phyloP scores from a whole-genome alignment of 1,140 invertebrate species.

The Melipona quadrifasciata region DNA sequence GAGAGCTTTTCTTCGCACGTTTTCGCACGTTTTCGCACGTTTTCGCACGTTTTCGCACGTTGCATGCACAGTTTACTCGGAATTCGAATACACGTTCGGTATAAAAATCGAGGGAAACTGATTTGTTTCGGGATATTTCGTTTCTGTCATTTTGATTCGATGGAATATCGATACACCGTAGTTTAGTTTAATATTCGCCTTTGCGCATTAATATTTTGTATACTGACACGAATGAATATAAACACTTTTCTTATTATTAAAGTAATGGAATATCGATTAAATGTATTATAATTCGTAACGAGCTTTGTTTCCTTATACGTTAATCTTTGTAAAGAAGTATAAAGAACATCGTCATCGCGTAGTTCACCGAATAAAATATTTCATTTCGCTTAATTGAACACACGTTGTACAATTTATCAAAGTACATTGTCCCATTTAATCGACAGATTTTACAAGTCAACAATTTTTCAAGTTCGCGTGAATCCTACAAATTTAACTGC shows the following conservation, averaged over 20 bases:
- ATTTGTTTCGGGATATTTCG: neutral
- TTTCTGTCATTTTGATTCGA: neutral
- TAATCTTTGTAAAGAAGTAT: too few species aligned
- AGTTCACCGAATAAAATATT: too few species aligned
- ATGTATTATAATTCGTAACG: too few species aligned
- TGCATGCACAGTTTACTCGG: too few species aligned
- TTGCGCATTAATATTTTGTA: neutral
- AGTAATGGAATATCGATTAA: too few species aligned
- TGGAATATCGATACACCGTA: neutral
- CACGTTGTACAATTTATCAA: too few species aligned
- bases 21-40: neutral
- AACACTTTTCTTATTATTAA: too few species aligned
- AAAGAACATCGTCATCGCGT: too few species aligned
- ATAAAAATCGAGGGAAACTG: neutral
- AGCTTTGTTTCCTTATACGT: too few species aligned
- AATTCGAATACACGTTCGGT: neutral
- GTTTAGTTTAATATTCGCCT: neutral
- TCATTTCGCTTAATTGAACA: too few species aligned
- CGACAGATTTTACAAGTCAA: neutral
- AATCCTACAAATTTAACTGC: neutral
- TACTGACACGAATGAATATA: neutral
- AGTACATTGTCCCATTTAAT: too few species aligned
- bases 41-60: neutral
- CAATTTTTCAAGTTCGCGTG: neutral
- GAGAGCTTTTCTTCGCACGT: constrained; percentile 79